Evolutionary conservation across 35 echinoderm and acorn worm genomes (phyloP).

Genomic region (Anneissia japonica): DNA sequence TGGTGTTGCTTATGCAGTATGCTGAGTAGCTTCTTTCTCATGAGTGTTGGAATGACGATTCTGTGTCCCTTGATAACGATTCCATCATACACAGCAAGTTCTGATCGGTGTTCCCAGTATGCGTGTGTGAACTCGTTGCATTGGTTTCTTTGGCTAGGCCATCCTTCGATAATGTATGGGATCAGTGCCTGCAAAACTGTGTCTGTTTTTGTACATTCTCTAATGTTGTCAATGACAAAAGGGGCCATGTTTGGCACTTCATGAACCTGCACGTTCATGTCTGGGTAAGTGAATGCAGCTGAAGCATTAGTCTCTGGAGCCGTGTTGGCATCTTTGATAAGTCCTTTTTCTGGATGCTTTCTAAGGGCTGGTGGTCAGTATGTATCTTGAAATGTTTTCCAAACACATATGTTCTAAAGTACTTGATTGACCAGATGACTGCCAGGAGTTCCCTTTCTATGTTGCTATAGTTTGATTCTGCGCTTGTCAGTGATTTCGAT

Average conservation of each 20-base stretch:
- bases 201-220: slow-evolving; percentile 4
- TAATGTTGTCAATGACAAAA: slow-evolving; percentile 10
- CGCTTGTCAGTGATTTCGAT: slow-evolving; percentile 21
- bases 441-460: slow-evolving; percentile 25
- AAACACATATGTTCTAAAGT: slow-evolving; percentile 26
- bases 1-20: too few relatives aligned
- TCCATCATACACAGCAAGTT: slow-evolving; percentile 24
- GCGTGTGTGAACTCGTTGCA: slow-evolving; percentile 23
- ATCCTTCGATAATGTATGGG: slow-evolving; percentile 14
- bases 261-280: slow-evolving; percentile 1
- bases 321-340: slow-evolving; percentile 18
- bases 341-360: neutral
- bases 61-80: slow-evolving; percentile 35
- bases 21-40: too few relatives aligned
- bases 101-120: slow-evolving; percentile 15
- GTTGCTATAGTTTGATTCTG: slow-evolving; percentile 44
- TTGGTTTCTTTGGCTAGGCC: slow-evolving; percentile 7
- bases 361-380: slow-evolving; percentile 26
- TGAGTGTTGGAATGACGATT: too few relatives aligned
- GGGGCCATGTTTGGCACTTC: slow-evolving; percentile 23
- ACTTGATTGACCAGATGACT: slow-evolving; percentile 6
- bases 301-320: slow-evolving; percentile 32
- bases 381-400: too few relatives aligned
- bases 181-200: slow-evolving; percentile 11
- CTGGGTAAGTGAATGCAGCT: slow-evolving; percentile 17